Evolutionary conservation across 1,140 invertebrate species (phyloP).

Genomic region (silkworm (Bombyx mori)): ASM3026992v2 NC_085120.1:11852001-11852500

Average conservation of each 20-base stretch:
- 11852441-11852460: slow-evolving; percentile 1
- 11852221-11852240: slow-evolving; percentile 13
- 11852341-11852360: slow-evolving; percentile 32
- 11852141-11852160: too few species aligned
- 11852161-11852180: too few species aligned
- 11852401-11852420: slow-evolving; percentile 34
- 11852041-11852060: neutral
- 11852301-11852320: slow-evolving; percentile 62
- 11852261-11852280: slow-evolving; percentile 65
- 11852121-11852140: too few species aligned
- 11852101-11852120: too few species aligned
- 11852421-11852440: neutral
- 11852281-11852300: slow-evolving; percentile 62
- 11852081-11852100: too few species aligned
- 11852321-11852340: slow-evolving; percentile 39
- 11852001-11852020: neutral
- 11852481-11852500: too few species aligned
- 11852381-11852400: slow-evolving; percentile 39
- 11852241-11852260: slow-evolving; percentile 37
- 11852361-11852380: slow-evolving; percentile 53
- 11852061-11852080: too few species aligned
- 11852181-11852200: too few species aligned
- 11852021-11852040: slow-evolving; percentile 5
- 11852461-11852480: neutral
- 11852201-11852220: neutral